Conservation (phyloP, 2,113 vertebrate genomes). For the Lagopus muta region DNA sequence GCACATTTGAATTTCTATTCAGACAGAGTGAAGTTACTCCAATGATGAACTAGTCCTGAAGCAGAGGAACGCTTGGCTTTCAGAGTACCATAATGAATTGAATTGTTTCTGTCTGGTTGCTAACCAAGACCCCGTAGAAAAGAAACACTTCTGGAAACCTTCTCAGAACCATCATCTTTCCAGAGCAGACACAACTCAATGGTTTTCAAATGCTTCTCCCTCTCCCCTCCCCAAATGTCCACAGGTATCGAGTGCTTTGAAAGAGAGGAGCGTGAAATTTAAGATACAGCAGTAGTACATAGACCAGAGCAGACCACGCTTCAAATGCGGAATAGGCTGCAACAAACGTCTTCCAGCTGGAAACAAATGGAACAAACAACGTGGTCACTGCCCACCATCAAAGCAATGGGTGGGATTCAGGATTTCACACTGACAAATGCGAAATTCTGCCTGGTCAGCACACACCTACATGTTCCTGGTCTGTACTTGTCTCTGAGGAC, state of each 20-base stretch:
- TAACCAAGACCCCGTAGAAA: background rate
- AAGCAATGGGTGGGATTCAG: background rate
- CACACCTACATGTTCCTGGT: background rate
- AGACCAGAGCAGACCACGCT: background rate
- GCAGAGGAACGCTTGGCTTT: background rate
- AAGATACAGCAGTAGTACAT: background rate
- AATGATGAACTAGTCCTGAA: background rate
- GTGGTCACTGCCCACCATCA: background rate
- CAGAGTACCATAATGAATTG: background rate
- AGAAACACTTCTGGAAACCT: background rate
- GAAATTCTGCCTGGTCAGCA: conserved; percentile 9
- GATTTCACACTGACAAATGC: background rate
- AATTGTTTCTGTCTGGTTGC: background rate
- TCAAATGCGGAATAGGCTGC: background rate
- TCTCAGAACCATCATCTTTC: background rate
- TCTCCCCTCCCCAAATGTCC: background rate
- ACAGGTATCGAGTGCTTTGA: background rate
- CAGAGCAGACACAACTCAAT: background rate
- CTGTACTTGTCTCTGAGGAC: background rate
- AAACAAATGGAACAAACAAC: background rate
- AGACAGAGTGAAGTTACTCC: background rate
- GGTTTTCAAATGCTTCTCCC: background rate
- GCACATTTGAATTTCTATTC: background rate
- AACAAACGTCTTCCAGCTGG: background rate
- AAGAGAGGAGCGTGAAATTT: background rate